Percentiles rank a stretch among this genome's conserved stretches.
Evolutionary conservation across 1,140 invertebrate species (phyloP).

Genomic region (Leptestheria dahalacensis): DNA sequence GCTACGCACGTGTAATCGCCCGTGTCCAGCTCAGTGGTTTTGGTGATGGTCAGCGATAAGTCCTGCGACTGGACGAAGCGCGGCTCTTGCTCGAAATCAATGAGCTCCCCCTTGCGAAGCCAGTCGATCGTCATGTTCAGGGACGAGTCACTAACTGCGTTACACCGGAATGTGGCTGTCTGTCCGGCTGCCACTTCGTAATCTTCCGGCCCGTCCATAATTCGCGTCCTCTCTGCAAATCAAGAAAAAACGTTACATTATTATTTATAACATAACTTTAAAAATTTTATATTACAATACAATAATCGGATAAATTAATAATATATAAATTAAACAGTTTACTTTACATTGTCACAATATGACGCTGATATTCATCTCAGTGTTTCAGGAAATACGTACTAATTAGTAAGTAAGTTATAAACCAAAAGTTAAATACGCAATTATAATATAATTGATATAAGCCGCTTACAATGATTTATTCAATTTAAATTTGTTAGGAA

Average conservation of each 20-base stretch:
- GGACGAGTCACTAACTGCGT: conserved; percentile 68
- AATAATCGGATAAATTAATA: background rate
- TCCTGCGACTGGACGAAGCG: conserved; percentile 39
- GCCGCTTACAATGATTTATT: too few relatives aligned
- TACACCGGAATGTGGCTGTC: conserved; percentile 82
- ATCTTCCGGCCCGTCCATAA: conserved; percentile 69
- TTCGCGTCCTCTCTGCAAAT: conserved; percentile 53
- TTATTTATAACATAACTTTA: background rate
- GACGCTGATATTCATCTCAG: too few relatives aligned
- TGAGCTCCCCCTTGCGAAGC: conserved; percentile 64
- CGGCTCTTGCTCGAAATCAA: conserved; percentile 75
- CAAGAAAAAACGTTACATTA: conserved; percentile 7
- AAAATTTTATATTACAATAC: background rate
- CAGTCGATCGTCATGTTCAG: conserved; percentile 69
- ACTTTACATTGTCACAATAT: too few relatives aligned
- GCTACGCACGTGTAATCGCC: conserved; percentile 90
- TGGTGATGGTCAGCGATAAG: conserved; percentile 83
- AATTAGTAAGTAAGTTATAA: too few relatives aligned
- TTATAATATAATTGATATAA: too few relatives aligned
- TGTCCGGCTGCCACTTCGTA: conserved; percentile 80
- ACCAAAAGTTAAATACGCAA: too few relatives aligned
- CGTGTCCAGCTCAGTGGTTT: conserved; percentile 85
- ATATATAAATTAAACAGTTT: too few relatives aligned
- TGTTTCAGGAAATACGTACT: too few relatives aligned
- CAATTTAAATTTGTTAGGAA: too few relatives aligned